Evolutionary conservation across 2,113 vertebrate genomes (phyloP), one percentile per base, ranked within the genome.

Genomic region (Psephotus haematonotus): DNA sequence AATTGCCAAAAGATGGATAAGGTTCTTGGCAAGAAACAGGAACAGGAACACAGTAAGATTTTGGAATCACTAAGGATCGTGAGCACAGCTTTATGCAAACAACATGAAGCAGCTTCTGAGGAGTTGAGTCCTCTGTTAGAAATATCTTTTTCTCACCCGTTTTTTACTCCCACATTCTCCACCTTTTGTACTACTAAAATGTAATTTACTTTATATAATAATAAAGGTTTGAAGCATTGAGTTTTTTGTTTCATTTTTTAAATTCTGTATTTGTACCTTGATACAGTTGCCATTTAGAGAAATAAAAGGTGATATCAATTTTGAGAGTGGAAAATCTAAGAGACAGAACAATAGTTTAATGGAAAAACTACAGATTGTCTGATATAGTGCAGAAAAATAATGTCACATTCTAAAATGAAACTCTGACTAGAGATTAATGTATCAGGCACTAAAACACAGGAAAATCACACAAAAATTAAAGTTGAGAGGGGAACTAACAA

Each of bases 321-420:
- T 72, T 1, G 4, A 47, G 17, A 18, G 27, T 65, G 63, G 69
- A 86, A 86, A 86, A 92, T 41, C 4, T 50, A 75, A 46, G 13
- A 10, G 6, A 13, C 86, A 72, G 18, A 49, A 7, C n/a, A 83
- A 92, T 37, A 44, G 1, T 64, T 57, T 46, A 55, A 24, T 43
- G n/a, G 19, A 44, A 92, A 93, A 86, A 70, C 11, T 94, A 70
- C 50, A 62, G 11, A 18, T 74, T 62, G 8, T 47, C 35, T 94
- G 64, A 65, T 70, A 64, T 6, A 50, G 3, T 23, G 5, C 27
- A 74, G 60, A 18, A 72, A 69, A 69, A 75, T 69, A 24, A 24
- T 9, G 4, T 25, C 1, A 1, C 33, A 24, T 13, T 74, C 49
- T 81, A 81, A 91, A 46, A 62, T 50, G 18, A 75, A 19, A 67